These are phyloP conservation scores for Eleutherodactylus coqui DNA, from an alignment of 2,797 vertebrate genomes.

Conservation along the genomic window DNA sequence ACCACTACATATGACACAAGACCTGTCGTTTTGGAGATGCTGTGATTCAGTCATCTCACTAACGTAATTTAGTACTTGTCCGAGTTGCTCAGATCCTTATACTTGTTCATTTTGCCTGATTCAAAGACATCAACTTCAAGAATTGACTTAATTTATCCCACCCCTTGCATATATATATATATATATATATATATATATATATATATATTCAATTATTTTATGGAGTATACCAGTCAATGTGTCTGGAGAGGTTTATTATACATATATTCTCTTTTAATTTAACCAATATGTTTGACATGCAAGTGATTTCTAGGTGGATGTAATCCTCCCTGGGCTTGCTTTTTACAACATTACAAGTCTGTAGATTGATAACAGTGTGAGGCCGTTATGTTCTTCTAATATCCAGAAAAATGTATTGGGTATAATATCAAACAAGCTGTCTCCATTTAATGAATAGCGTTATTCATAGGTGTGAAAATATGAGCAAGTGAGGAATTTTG, in stretches of 20 bases:
- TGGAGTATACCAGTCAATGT: background rate
- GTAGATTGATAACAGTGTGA: conserved; percentile 1
- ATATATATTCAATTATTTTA: background rate
- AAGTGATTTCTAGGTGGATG: background rate
- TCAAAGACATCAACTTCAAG: too few relatives aligned
- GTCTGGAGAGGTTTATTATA: background rate
- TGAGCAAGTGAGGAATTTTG: conserved; percentile 9
- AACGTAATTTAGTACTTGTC: too few relatives aligned
- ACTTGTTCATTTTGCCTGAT: too few relatives aligned
- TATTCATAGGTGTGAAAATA: conserved; percentile 52
- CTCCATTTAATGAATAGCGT: conserved; percentile 55
- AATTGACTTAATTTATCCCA: too few relatives aligned
- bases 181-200: too few relatives aligned
- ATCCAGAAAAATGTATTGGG: conserved; percentile 55
- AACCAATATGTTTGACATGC: background rate
- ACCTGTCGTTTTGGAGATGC: too few relatives aligned
- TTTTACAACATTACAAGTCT: background rate
- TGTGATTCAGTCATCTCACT: too few relatives aligned
- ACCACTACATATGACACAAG: too few relatives aligned
- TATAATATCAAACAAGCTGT: conserved; percentile 52
- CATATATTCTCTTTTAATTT: background rate
- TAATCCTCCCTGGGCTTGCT: background rate
- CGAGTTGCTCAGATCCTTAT: too few relatives aligned
- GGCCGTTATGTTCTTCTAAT: conserved; percentile 33
- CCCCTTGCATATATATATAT: too few relatives aligned